Conservation (phyloP, 2,113 vertebrate species). For the Corythaixoides concolor region DNA sequence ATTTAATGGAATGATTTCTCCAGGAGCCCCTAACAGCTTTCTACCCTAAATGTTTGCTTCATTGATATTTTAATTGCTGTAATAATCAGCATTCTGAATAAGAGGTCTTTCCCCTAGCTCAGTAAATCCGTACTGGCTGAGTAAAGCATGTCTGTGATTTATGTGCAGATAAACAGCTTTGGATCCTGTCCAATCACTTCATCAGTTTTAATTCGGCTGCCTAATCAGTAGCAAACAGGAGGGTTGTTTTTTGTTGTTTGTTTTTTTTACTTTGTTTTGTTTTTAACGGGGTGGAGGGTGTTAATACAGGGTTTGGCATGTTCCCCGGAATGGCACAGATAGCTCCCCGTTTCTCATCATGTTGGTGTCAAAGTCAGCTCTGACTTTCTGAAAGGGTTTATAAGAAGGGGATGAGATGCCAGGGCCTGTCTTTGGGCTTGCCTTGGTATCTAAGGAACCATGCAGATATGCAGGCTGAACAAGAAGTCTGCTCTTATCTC, state of each 20-base stretch:
- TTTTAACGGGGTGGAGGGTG: not conserved
- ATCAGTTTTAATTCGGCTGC: slow-evolving; percentile 69
- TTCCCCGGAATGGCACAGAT: slow-evolving; percentile 45
- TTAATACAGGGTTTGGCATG: slow-evolving; percentile 49
- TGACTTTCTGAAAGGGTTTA: slow-evolving; percentile 41
- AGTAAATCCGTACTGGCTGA: slow-evolving; percentile 52
- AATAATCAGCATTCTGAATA: slow-evolving; percentile 59
- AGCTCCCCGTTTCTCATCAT: slow-evolving; percentile 55
- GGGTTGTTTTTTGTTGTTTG: not conserved
- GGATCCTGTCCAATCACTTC: slow-evolving; percentile 59
- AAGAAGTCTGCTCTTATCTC: slow-evolving; percentile 62
- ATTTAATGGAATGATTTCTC: slow-evolving; percentile 29
- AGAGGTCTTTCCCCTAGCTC: slow-evolving; percentile 35
- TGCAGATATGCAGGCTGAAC: slow-evolving; percentile 66
- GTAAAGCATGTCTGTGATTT: slow-evolving; percentile 64
- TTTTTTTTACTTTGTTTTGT: slow-evolving; percentile 13
- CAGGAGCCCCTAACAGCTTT: slow-evolving; percentile 16
- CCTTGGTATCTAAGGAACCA: slow-evolving; percentile 74
- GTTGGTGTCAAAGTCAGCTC: slow-evolving; percentile 34
- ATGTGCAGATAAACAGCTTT: slow-evolving; percentile 71
- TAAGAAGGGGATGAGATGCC: slow-evolving; percentile 33
- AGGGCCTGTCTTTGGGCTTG: slow-evolving; percentile 67
- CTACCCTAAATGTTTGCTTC: slow-evolving; percentile 37
- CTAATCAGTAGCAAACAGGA: slow-evolving; percentile 70
- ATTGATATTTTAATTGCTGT: slow-evolving; percentile 63